Evolutionary conservation across 2,888 invertebrate species (phyloP).

Genomic region (Pristionchus mayeri): DNA sequence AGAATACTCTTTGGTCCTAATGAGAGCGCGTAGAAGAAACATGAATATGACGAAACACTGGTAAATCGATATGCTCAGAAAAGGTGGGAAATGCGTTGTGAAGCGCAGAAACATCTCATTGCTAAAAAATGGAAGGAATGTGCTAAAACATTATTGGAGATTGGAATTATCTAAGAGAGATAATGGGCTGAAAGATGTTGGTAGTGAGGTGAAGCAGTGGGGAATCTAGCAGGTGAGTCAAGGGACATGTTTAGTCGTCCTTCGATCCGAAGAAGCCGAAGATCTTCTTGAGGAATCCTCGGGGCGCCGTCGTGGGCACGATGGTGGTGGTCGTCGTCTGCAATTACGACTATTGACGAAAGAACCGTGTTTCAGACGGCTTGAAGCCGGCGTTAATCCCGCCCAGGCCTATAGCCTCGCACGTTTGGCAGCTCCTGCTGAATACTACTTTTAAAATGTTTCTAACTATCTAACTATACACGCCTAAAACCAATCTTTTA

Average conservation of each 20-base stretch:
- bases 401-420: no score
- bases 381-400: no score
- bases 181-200: not conserved
- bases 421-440: no score
- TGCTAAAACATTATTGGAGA: not conserved
- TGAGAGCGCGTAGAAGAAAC: not conserved
- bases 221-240: not conserved
- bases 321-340: conserved; percentile 37
- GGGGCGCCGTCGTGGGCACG: not conserved
- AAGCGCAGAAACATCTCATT: not conserved
- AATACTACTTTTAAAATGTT: no score
- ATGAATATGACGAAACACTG: conserved; percentile 20
- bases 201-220: not conserved
- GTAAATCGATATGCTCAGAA: not conserved
- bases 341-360: no score
- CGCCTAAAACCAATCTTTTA: no score
- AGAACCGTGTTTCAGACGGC: not conserved
- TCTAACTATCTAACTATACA: no score
- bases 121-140: not conserved
- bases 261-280: no score
- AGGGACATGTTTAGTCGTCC: conserved; percentile 9
- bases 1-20: not conserved
- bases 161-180: no score
- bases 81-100: not conserved
- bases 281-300: conserved; percentile 8